Base-by-base conservation (phyloP, 2,888 invertebrate species). In the Tenthredo scrophulariae region DNA sequence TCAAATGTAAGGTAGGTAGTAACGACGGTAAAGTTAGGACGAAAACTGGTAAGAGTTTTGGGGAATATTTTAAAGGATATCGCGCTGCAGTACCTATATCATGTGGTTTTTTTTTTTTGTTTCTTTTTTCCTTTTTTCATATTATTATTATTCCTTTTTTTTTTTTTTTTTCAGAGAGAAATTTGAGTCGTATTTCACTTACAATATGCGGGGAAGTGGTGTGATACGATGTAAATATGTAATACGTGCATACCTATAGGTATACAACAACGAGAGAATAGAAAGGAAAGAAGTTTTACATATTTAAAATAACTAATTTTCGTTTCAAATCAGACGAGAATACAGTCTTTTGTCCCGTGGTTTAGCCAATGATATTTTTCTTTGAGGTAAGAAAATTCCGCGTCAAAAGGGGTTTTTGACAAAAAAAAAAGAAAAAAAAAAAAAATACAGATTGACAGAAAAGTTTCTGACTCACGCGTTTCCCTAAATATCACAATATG, bases 281-380 rank as follows among this genome's bases (percentile, higher is more conserved):
- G 40, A 33, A 33, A 33, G 37, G n/a, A 2, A 72, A 40, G 40
- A 72, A 37, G 40, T n/a, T 40, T 33, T 72, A n/a, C n/a, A n/a
- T n/a, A 40, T 72, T 72, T 40, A 29, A 72, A 72, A 72, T 72
- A 72, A 72, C 70, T n/a, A 72, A 72, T 72, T 72, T 72, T 37
- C 37, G 33, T 72, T 72, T 40, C 37, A 72, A 72, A 72, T n/a
- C 70, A 33, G n/a, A 33, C 5, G 70, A 33, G 29, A 72, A 37
- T 40, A n/a, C 70, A 10, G 26, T 62, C 62, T 62, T 26, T 62
- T 62, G 22, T 62, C 62, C 26, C 62, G 26, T 22, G 22, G 62
- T 62, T 26, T 62, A 62, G 13, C 5, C 62, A 62, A 62, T 62
- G 26, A 62, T 13, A 62, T 62, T 62, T 62, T 26, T 62, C 62